Conservation (phyloP, 1,140 invertebrate species). For the Copidosoma floridanum region DNA sequence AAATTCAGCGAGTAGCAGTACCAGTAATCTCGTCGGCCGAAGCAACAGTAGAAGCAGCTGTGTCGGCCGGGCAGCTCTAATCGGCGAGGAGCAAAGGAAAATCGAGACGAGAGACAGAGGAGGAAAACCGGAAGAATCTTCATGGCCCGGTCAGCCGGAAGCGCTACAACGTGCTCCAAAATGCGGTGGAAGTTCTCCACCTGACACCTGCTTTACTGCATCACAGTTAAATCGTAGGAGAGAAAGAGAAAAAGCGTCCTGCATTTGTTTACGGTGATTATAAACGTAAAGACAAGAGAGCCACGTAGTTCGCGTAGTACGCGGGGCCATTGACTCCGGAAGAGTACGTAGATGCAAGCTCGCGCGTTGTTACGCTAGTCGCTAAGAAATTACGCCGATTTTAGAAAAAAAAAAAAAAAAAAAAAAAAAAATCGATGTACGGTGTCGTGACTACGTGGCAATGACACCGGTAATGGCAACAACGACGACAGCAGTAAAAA, state of each 20-base stretch:
- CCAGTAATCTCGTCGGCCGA: too few relatives aligned
- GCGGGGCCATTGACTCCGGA: conserved; percentile 8
- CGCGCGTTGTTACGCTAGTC: too few relatives aligned
- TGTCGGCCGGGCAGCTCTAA: not conserved
- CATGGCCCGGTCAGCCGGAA: conserved; percentile 1
- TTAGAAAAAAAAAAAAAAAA: too few relatives aligned
- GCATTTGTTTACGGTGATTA: not conserved
- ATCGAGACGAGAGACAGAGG: not conserved
- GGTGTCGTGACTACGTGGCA: too few relatives aligned
- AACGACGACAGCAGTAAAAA: too few relatives aligned
- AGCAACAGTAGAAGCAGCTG: not conserved
- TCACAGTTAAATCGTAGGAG: not conserved
- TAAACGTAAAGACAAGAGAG: too few relatives aligned
- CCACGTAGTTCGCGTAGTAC: not conserved
- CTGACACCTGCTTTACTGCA: too few relatives aligned
- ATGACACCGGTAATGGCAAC: too few relatives aligned
- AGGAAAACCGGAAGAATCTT: conserved; percentile 19
- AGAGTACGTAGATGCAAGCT: too few relatives aligned
- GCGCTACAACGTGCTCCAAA: conserved; percentile 17
- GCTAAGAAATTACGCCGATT: too few relatives aligned
- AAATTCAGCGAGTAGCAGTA: not conserved
- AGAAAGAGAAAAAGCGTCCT: not conserved
- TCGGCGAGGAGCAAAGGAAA: too few relatives aligned
- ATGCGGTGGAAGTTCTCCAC: conserved; percentile 36
- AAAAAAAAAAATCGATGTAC: too few relatives aligned